Evolutionary conservation across 2,113 vertebrate genomes (phyloP).

Genomic region (Nothocercus nigrocapillus): DNA sequence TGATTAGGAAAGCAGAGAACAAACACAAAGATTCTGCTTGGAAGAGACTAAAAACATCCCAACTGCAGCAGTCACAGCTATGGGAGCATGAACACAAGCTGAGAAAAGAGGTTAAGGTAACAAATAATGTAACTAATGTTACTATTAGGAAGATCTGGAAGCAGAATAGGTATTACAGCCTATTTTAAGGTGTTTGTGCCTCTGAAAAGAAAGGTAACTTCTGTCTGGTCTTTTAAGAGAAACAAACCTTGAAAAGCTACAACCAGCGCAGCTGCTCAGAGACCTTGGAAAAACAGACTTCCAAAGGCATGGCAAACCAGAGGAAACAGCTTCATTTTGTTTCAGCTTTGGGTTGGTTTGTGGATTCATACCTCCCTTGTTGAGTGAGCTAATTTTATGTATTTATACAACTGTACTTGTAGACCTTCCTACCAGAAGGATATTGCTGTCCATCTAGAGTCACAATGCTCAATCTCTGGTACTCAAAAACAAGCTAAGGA

Average conservation of each 20-base stretch:
- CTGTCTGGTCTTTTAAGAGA: not conserved
- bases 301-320: not conserved
- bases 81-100: not conserved
- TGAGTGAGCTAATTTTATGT: not conserved
- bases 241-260: not conserved
- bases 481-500: not conserved
- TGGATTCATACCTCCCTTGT: not conserved
- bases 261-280: accelerated
- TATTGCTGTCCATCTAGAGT: not conserved
- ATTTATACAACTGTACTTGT: accelerated
- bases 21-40: not conserved
- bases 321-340: not conserved
- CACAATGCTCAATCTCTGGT: not conserved
- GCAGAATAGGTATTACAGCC: not conserved
- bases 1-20: not conserved
- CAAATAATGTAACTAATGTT: not conserved
- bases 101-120: not conserved
- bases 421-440: not conserved
- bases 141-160: not conserved
- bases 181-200: not conserved
- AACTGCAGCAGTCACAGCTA: not conserved
- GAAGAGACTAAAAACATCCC: not conserved
- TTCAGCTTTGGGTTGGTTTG: not conserved
- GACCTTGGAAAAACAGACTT: not conserved
- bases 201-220: not conserved